A percentile compares a stretch with the other conserved stretches of the same genome.
Conservation (phyloP, 2,797 vertebrate genomes). For the Anguilla obscura region DNA sequence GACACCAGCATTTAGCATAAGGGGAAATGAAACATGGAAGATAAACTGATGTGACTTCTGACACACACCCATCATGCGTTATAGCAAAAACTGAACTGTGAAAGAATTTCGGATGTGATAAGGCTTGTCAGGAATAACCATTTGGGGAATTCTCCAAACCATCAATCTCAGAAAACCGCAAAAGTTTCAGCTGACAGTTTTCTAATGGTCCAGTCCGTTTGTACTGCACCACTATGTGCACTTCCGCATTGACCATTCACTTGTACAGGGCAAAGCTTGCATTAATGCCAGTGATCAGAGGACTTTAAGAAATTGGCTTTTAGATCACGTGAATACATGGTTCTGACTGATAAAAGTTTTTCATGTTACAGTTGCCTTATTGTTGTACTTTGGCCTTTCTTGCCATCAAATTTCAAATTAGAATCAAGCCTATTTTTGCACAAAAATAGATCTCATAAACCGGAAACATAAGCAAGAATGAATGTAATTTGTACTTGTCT, state of each 20-base stretch:
- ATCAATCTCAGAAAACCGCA: neutral
- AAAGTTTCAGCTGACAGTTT: neutral
- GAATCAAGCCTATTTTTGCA: neutral
- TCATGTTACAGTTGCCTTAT: no score
- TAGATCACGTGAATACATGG: no score
- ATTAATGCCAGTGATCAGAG: neutral
- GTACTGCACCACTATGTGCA: neutral
- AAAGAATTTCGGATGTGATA: neutral
- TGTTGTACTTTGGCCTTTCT: no score
- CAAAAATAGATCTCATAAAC: neutral
- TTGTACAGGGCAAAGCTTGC: neutral
- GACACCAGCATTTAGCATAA: conserved; percentile 17
- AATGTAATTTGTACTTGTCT: neutral
- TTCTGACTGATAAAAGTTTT: no score
- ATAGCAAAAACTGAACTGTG: neutral
- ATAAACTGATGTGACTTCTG: neutral
- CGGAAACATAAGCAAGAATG: neutral
- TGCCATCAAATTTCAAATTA: neutral
- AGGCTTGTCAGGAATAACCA: neutral
- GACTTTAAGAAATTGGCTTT: neutral
- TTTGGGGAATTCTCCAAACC: neutral
- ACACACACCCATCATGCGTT: neutral
- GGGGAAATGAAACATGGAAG: neutral
- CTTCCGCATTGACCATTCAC: neutral
- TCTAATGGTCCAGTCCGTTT: neutral